Base-by-base conservation (phyloP, 2,113 vertebrate genomes). In the Xiphophorus couchianus region DNA sequence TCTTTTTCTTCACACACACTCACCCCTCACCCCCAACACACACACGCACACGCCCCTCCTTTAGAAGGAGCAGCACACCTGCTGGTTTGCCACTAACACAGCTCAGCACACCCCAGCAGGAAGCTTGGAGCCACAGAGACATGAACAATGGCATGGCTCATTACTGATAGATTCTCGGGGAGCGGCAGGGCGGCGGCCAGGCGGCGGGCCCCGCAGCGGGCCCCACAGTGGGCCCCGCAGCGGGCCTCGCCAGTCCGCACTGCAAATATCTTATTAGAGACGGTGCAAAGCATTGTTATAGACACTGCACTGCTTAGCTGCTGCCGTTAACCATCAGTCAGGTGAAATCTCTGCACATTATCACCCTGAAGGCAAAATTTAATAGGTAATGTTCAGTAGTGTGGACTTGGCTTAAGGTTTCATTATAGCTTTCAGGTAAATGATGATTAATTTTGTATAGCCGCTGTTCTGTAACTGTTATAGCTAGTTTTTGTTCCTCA, bases 121-220 rank as follows among this genome's bases (percentile, higher is more conserved):
- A 54, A 67, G 71, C 33, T 39, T 78, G 27, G 37, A 65, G 74
- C 66, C 70, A 58, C 48, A 11, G 67, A 13, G 12, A 27, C 48
- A 30, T 82, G 86, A 83, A 84, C 86, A 87, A 82, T 84, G 81
- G 85, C 81, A 82, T 5, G 78, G 80, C 85, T 91, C 86, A 89
- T 90, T 90, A 90, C 75, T 54, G 80, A 62, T 66, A 33, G 61
- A 64, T 58, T 74, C 83, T 37, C 73, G 71, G 71, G 66, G 84
- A 83, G 71, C 70, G 71, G 35, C 69, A 27, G 54, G 0, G 27
- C 71, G 54, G 66, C 81, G 69, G 77, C 44, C 62, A 65, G 76
- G 65, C 82, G 37, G 0, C 60, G 72, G 39, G 62, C 75, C 69
- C 84, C 19, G 65, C 69, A 27, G 54, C 0, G 27, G 71, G 77